Base-by-base conservation (phyloP, 2,797 vertebrate genomes). In the Notamacropus eugenii region DNA sequence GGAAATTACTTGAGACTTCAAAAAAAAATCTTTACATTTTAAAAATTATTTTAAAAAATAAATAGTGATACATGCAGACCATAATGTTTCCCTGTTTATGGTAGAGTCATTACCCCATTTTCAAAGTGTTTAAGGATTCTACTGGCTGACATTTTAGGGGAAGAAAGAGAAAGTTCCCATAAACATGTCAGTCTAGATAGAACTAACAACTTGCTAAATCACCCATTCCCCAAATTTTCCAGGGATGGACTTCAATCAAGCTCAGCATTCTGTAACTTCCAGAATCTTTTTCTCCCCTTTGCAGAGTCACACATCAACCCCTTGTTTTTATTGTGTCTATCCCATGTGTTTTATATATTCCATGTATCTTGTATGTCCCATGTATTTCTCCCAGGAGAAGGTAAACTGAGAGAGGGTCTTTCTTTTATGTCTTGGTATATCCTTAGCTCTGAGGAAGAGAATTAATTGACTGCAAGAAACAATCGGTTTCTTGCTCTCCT, bases 1-100 rank as follows among this genome's bases (percentile, higher is more conserved):
- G 93, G 27, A 29, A 4, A 14, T 16, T 58, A 92, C 74, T 97
- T 93, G 82, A 93, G 91, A 55, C 52, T 40, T 54, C 52, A 52
- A 52, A 52, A 52, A 52, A 52, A 6, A 52, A 52, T 52, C 52
- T 52, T 52, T 52, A 52, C 5, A 52, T 52, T 52, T 52, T 6
- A 52, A 52, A 52, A 52, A 52, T 52, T 52, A 52, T 54, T 22
- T 3, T 16, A 31, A 54, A 54, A 82, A 82, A 2, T 22, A 74
- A 82, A 46, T 82, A 22, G 74, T 82, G 22, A 40, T 46, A 27
- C 19, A 46, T 5, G 29, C 2, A 46, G 19, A 46, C 74, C 19
- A 46, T 24, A 82, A 11, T 82, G 40, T 82, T 46, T 46, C n/a
- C 40, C 10, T 16, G 19, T 22, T 82, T 46, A 27, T 82, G 74